Conservation (phyloP, 2,888 invertebrate species). For the Anorthoa munda region DNA sequence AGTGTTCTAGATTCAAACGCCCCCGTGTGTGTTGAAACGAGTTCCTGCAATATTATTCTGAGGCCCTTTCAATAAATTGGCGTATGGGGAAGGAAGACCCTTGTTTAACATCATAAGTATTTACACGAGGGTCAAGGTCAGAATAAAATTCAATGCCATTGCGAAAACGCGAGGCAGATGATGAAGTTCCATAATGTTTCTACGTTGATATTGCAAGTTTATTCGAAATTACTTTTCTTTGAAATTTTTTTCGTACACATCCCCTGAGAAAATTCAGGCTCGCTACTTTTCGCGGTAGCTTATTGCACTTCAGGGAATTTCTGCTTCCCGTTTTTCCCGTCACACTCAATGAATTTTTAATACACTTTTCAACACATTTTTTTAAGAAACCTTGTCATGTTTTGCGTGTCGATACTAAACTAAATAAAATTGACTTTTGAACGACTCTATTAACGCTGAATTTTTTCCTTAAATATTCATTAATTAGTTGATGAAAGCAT, state of each 20-base stretch:
- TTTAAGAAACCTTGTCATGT: background rate
- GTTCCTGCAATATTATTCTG: background rate
- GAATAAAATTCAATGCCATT: background rate
- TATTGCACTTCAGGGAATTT: conserved; percentile 15
- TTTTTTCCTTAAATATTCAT: conserved; percentile 45
- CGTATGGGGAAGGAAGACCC: background rate
- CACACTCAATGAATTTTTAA: conserved; percentile 6
- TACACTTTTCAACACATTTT: background rate
- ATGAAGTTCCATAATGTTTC: background rate
- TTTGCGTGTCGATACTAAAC: background rate
- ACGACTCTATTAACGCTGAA: conserved; percentile 36
- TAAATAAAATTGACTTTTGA: conserved; percentile 32
- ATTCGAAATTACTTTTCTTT: background rate
- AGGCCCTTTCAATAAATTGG: background rate
- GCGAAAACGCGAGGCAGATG: background rate
- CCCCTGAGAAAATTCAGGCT: background rate
- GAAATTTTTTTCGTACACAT: background rate
- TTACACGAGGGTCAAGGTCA: conserved; percentile 1
- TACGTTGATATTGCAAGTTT: background rate
- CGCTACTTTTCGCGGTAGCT: background rate
- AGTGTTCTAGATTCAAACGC: conserved; percentile 5
- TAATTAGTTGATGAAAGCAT: conserved; percentile 58
- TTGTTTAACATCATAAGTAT: conserved; percentile 3
- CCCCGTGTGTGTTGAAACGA: conserved; percentile 5
- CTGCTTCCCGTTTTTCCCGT: background rate